A percentile compares a stretch with the other conserved stretches of the same genome.
Evolutionary conservation across 2,113 vertebrate genomes (phyloP).

Genomic region (Phyllostomus discolor): DNA sequence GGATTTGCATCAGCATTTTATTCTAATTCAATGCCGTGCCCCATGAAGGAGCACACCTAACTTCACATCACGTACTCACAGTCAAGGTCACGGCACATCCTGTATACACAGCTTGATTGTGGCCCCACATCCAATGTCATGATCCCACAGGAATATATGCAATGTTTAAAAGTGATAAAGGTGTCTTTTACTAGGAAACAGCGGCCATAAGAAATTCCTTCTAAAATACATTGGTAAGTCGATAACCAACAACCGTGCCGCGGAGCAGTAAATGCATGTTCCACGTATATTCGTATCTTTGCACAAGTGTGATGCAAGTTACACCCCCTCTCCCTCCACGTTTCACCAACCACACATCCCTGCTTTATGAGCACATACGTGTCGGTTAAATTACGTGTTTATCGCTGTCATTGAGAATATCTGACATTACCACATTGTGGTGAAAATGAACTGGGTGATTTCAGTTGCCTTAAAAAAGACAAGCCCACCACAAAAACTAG

Average conservation of each 20-base stretch:
- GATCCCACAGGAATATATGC: background rate
- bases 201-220: background rate
- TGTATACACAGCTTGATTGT: background rate
- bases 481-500: background rate
- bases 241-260: background rate
- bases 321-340: background rate
- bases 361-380: background rate
- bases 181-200: background rate
- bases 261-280: background rate
- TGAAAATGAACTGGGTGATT: slow-evolving; percentile 41
- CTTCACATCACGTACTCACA: background rate
- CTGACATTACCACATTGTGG: slow-evolving; percentile 18
- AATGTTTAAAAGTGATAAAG: background rate
- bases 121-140: background rate
- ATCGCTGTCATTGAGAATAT: slow-evolving; percentile 18
- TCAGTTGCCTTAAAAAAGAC: slow-evolving; percentile 33
- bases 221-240: background rate
- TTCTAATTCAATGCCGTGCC: background rate
- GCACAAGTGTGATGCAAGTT: background rate
- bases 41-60: background rate
- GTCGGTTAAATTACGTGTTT: slow-evolving; percentile 44
- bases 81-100: background rate
- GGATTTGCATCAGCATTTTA: background rate
- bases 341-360: background rate
- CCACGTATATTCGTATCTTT: background rate